phyloP scores from a whole-genome alignment of 2,888 invertebrate species.

The Phanerotoma sp. region DNA sequence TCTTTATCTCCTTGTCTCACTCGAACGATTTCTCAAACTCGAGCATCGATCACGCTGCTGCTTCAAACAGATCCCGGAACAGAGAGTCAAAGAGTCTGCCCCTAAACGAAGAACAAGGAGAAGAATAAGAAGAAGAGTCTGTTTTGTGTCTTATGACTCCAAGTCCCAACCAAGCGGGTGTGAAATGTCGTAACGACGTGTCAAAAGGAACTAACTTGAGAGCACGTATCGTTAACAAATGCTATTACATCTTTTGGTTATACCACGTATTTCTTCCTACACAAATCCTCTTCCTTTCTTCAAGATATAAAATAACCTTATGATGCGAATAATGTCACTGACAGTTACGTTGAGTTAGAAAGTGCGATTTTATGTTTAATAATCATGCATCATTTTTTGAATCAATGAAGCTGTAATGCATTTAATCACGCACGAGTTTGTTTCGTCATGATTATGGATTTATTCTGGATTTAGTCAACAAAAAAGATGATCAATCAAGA shows the following conservation, averaged over 20 bases:
- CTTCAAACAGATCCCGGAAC: not conserved
- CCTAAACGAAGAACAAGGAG: too few species aligned
- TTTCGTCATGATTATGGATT: too few species aligned
- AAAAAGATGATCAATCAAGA: too few species aligned
- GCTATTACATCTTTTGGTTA: not conserved
- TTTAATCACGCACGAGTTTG: too few species aligned
- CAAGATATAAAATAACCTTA: not conserved
- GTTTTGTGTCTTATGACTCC: not conserved
- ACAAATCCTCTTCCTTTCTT: not conserved
- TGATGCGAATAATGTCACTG: conserved; percentile 6
- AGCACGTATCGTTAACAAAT: conserved; percentile 35
- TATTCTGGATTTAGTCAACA: too few species aligned
- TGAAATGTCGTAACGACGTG: conserved; percentile 56
- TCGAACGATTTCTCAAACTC: conserved; percentile 10
- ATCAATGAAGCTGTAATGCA: too few species aligned
- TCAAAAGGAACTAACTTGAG: conserved; percentile 47
- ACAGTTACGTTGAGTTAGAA: too few species aligned
- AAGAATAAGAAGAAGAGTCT: not conserved
- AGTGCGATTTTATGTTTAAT: too few species aligned
- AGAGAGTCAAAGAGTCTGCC: too few species aligned
- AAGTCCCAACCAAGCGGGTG: conserved; percentile 38
- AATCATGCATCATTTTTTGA: too few species aligned
- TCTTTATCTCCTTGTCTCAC: conserved; percentile 2
- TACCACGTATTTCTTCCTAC: not conserved
- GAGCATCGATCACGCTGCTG: conserved; percentile 1